These are phyloP conservation scores for Sinodicranocentrus sp. DNA, from an alignment of 2,888 invertebrate genomes.

Conservation along the genomic window DNA sequence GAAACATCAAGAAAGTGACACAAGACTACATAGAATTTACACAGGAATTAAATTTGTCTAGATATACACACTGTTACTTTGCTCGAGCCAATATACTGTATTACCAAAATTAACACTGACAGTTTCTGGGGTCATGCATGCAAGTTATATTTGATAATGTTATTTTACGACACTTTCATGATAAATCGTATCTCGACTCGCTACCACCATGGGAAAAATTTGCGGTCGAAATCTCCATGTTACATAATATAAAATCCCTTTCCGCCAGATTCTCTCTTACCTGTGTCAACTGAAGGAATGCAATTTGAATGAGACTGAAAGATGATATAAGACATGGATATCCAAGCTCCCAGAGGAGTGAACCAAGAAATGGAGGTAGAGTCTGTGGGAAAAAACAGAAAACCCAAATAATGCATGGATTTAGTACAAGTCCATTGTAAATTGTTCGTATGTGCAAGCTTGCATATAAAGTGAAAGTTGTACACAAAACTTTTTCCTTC, in stretches of 20 bases:
- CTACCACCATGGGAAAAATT: no score
- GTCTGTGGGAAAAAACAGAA: constrained; percentile 77
- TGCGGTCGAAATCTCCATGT: neutral
- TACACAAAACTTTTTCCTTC: constrained; percentile 18
- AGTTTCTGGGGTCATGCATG: neutral
- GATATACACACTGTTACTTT: neutral
- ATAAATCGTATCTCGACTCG: neutral
- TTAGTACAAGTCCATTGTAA: no score
- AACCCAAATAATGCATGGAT: constrained; percentile 22
- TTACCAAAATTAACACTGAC: neutral
- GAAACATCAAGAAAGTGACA: constrained; percentile 7
- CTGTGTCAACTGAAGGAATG: constrained; percentile 81
- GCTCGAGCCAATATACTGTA: neutral
- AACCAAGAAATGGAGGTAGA: constrained; percentile 80
- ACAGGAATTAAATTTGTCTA: constrained; percentile 9
- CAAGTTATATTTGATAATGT: neutral
- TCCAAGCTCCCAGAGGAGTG: constrained; percentile 81
- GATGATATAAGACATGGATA: constrained; percentile 82
- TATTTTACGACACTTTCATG: neutral
- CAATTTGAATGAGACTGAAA: constrained; percentile 81
- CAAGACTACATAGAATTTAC: neutral
- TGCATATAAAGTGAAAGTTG: constrained; percentile 29
- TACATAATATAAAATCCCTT: neutral
- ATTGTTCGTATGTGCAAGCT: constrained; percentile 13
- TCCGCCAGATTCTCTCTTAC: constrained; percentile 76